Base-by-base conservation (phyloP, 2,113 vertebrate species). In the Hippocampus abdominalis region DNA sequence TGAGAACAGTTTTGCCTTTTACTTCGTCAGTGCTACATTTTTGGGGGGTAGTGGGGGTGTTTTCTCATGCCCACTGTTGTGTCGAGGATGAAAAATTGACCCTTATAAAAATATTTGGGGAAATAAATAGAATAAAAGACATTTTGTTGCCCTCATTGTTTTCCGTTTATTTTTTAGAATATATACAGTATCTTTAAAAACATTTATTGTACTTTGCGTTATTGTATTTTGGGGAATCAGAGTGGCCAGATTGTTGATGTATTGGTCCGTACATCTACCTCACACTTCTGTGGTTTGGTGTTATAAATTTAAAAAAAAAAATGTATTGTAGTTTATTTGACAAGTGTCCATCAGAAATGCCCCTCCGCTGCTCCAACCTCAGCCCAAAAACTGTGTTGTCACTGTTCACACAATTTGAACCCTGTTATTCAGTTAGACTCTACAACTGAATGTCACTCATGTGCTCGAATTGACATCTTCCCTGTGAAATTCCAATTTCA, bases 401-500 rank as follows among this genome's bases (percentile, higher is more conserved):
- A 48, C 4, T 56, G 12, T 56, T 12, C 23, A 3, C 25, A 56
- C 4, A 56, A 56, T 25, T 1, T 4, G 13, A 56, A 9, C n/a
- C 15, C 54, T 56, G 53, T 54, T 8, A 23, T 54, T 11, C 9
- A 54, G n/a, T 18, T 25, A 56, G 75, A 18, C 32, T 21, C 25
- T 13, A 20, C 13, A 39, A 65, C 57, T 59, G 42, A 44, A 12
- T 44, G 42, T 21, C 74, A 6, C 23, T 56, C 56, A 59, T 40
- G 56, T 75, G 48, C 64, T 40, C 69, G 5, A 27, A 29, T 59
- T 18, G 18, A 16, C 16, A 48, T 48, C 15, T 48, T 4, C 15
- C 16, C 11, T 73, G 42, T 67, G 40, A 75, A 18, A 71, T 73
- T 75, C 46, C 68, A 68, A 16, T 64, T 66, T 25, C 21, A 54